A percentile compares a stretch with the other conserved stretches of the same genome.
These are phyloP conservation scores for Antechinus flavipes DNA, from an alignment of 2,113 vertebrate species.

Conservation along the genomic window DNA sequence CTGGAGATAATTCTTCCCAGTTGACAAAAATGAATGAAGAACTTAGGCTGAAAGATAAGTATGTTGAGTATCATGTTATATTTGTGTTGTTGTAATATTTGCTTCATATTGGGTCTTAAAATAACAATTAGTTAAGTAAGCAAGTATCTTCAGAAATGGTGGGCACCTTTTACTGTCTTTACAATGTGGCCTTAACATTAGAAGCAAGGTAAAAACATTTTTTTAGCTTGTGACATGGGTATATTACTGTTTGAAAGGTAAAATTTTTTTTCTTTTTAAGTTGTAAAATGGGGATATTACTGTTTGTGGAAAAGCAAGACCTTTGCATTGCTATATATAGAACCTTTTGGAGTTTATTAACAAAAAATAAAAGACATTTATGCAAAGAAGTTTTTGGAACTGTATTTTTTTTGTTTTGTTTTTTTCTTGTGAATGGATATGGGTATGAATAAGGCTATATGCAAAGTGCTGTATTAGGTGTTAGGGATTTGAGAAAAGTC, in stretches of 20 bases:
- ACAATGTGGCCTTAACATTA: neutral
- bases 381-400: neutral
- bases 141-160: neutral
- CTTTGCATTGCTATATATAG: neutral
- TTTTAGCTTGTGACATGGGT: neutral
- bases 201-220: neutral
- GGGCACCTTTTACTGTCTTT: neutral
- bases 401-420: neutral
- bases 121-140: neutral
- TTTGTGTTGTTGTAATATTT: neutral
- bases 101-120: no score
- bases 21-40: constrained; percentile 95
- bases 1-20: constrained; percentile 94
- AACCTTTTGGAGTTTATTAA: neutral
- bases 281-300: neutral
- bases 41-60: constrained; percentile 93
- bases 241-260: neutral
- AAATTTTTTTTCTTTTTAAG: neutral
- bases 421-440: neutral
- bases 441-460: neutral
- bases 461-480: neutral
- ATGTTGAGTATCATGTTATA: neutral
- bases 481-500: neutral
- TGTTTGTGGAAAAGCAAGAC: neutral
- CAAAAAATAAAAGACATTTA: neutral